A percentile compares a stretch with the other conserved stretches of the same genome.
Evolutionary conservation across 1,140 invertebrate species (phyloP).

Genomic region (Hycleus phaleratus): DNA sequence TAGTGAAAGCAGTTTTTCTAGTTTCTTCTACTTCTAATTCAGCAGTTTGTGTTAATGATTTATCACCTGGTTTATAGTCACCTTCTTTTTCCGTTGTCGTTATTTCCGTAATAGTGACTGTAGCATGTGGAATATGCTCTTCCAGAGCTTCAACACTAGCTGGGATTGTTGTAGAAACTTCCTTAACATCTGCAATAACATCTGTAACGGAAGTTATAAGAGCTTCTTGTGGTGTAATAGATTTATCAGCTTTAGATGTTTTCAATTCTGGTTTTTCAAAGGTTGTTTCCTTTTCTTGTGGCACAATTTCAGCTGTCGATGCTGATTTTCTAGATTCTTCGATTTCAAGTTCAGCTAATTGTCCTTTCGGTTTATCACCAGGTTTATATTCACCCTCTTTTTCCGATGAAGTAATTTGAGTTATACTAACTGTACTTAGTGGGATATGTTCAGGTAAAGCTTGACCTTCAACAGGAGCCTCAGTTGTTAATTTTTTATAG

Average conservation of each 20-base stretch:
- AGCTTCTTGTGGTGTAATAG: neutral
- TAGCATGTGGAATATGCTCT: constrained; percentile 14
- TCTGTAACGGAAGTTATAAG: neutral
- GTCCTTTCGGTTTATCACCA: constrained; percentile 32
- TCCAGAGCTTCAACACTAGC: constrained; percentile 21
- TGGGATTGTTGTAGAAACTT: neutral
- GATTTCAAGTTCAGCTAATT: constrained; percentile 38
- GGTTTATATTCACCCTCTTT: constrained; percentile 38
- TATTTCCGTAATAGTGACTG: constrained; percentile 5
- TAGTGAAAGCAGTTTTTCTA: constrained; percentile 16
- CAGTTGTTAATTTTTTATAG: constrained; percentile 25
- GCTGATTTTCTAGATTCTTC: constrained; percentile 39
- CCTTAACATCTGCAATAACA: constrained; percentile 19
- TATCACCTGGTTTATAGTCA: constrained; percentile 4
- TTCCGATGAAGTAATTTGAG: constrained; percentile 40
- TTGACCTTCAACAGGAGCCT: constrained; percentile 24
- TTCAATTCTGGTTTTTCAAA: constrained; percentile 20
- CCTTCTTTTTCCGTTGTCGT: constrained; percentile 6
- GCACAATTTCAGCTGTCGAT: constrained; percentile 41
- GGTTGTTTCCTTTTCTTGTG: constrained; percentile 40
- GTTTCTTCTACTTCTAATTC: constrained; percentile 7
- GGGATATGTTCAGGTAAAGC: constrained; percentile 34
- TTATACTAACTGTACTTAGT: constrained; percentile 40
- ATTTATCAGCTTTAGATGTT: constrained; percentile 19
- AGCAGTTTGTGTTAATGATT: constrained; percentile 4